A percentile compares a stretch with the other conserved stretches of the same genome.
phyloP scores from a whole-genome alignment of 2,113 vertebrate genomes.

The Sylvia atricapilla region DNA sequence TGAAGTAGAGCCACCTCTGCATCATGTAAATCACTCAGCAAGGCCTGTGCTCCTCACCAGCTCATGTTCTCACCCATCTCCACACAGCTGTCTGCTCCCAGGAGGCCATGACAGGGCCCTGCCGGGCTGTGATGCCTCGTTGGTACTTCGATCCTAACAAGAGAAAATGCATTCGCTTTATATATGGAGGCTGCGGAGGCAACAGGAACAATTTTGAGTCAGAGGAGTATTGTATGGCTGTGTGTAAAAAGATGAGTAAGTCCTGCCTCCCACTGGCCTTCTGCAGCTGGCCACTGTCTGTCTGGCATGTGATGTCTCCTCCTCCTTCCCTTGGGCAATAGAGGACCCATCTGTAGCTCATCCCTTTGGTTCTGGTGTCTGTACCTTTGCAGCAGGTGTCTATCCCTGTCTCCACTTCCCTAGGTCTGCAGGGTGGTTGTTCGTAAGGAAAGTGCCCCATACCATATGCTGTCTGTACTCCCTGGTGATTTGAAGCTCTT shows the following conservation, averaged over 20 bases:
- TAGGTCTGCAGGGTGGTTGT: not conserved
- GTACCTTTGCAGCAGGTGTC: not conserved
- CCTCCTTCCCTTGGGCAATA: conserved; percentile 49
- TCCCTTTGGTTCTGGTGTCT: conserved; percentile 54
- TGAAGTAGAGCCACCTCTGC: not conserved
- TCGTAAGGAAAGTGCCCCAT: not conserved
- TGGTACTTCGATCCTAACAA: conserved; percentile 93
- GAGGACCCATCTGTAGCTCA: conserved; percentile 48
- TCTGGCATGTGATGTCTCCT: conserved; percentile 66
- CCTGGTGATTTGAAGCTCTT: not conserved
- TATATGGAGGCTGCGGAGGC: conserved; percentile 96
- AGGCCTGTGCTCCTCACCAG: conserved; percentile 47
- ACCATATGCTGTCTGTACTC: not conserved
- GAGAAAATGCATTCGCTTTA: conserved; percentile 92
- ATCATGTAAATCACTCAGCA: not conserved
- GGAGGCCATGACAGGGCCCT: conserved; percentile 94
- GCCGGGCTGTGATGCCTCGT: conserved; percentile 92
- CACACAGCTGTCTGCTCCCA: conserved; percentile 93
- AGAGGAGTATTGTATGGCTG: conserved; percentile 96
- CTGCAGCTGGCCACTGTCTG: conserved; percentile 66
- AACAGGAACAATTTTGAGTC: conserved; percentile 99
- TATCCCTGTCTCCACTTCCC: conserved; percentile 51
- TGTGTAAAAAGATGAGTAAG: conserved; percentile 97
- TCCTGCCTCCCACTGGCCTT: conserved; percentile 70
- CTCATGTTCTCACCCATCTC: conserved; percentile 76